Evolutionary conservation across 2,888 invertebrate species (phyloP).

Genomic region (Xanthostigma xanthostigma): DNA sequence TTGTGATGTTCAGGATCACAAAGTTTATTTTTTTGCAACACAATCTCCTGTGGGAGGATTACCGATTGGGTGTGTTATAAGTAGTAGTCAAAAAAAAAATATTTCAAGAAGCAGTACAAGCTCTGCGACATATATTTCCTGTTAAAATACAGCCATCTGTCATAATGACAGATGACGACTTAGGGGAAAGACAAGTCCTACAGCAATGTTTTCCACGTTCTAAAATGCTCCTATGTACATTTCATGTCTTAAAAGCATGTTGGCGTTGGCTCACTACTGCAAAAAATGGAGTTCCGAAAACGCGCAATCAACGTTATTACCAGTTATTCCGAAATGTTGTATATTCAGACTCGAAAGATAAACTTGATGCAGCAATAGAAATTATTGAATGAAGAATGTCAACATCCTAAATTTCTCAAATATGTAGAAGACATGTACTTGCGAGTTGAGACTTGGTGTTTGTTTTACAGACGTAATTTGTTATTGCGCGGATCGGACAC

Average conservation of each 20-base stretch:
- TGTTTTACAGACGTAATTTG: too few relatives aligned
- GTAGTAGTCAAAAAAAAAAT: slow-evolving; percentile 7
- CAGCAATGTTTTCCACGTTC: slow-evolving; percentile 7
- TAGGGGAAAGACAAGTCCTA: slow-evolving; percentile 9
- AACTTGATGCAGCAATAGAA: too few relatives aligned
- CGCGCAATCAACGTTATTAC: too few relatives aligned
- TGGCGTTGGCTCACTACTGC: too few relatives aligned
- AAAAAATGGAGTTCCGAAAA: too few relatives aligned
- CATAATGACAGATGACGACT: slow-evolving; percentile 12
- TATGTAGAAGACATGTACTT: too few relatives aligned
- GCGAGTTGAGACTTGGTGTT: too few relatives aligned
- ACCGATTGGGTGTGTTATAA: slow-evolving; percentile 12
- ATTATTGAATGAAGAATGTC: too few relatives aligned
- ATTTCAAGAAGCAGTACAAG: slow-evolving; percentile 1
- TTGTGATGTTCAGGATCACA: slow-evolving; percentile 11
- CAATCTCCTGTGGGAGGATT: slow-evolving; percentile 11
- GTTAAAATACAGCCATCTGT: slow-evolving; percentile 7
- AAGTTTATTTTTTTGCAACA: slow-evolving; percentile 12
- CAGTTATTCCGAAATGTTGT: too few relatives aligned
- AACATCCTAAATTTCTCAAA: too few relatives aligned
- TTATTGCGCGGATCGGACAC: too few relatives aligned
- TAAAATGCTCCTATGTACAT: not conserved
- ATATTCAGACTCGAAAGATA: too few relatives aligned
- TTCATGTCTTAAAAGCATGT: not conserved
- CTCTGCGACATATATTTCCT: slow-evolving; percentile 8